Evolutionary conservation across 2,888 invertebrate genomes (phyloP).

Genomic region (Morpho helenor): DNA sequence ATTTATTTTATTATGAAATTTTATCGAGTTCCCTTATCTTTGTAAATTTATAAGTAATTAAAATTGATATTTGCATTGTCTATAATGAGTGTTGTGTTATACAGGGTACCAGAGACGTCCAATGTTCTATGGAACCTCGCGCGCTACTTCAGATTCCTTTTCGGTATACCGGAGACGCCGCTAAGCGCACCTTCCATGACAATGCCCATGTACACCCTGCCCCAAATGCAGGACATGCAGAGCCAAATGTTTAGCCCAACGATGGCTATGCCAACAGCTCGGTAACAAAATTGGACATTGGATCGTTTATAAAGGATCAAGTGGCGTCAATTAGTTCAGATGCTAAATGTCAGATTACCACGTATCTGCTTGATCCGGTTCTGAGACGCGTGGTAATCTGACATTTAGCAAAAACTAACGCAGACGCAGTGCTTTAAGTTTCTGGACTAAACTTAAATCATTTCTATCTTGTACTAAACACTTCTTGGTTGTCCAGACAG

Average conservation of each 20-base stretch:
- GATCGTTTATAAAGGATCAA: conserved; percentile 56
- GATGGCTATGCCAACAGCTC: conserved; percentile 52
- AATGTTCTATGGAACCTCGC: conserved; percentile 76
- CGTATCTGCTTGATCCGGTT: conserved; percentile 34
- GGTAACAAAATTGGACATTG: conserved; percentile 68
- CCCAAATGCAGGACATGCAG: conserved; percentile 53
- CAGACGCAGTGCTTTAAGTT: conserved; percentile 60
- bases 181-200: conserved; percentile 62
- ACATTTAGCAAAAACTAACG: conserved; percentile 60
- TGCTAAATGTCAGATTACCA: conserved; percentile 76
- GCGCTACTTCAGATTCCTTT: conserved; percentile 73
- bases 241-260: conserved; percentile 36
- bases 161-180: conserved; percentile 67
- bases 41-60: conserved; percentile 25
- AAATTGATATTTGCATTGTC: conserved; percentile 42
- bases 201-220: conserved; percentile 71
- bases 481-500: conserved; percentile 37
- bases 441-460: conserved; percentile 44
- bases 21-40: conserved; percentile 15
- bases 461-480: conserved; percentile 30
- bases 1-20: not conserved
- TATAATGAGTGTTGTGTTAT: conserved; percentile 39
- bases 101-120: conserved; percentile 77
- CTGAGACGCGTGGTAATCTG: conserved; percentile 59
- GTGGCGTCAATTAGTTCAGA: conserved; percentile 50